These are phyloP conservation scores for Saimiri boliviensis DNA, from an alignment of 2,113 vertebrate species.

Conservation along the genomic window DNA sequence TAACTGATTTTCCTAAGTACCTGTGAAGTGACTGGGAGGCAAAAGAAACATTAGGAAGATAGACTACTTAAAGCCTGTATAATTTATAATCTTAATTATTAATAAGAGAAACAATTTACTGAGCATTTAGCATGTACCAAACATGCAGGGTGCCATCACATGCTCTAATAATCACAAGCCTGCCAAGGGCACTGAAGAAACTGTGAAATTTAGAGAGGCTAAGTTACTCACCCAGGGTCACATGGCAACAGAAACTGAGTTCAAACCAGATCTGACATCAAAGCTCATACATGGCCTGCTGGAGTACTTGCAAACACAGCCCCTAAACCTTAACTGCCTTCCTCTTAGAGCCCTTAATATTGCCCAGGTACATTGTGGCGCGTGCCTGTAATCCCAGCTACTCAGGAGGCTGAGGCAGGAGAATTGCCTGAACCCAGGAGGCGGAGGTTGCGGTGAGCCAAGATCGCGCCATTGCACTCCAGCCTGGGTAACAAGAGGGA, in stretches of 20 bases:
- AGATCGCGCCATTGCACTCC: no score
- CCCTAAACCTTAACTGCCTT: not conserved
- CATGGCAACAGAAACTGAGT: not conserved
- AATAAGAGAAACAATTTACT: not conserved
- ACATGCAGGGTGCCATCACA: not conserved
- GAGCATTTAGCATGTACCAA: not conserved
- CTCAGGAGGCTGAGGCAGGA: no score
- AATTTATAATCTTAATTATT: not conserved
- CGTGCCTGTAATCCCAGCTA: no score
- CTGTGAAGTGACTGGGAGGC: not conserved
- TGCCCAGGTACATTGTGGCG: no score
- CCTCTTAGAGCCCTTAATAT: no score
- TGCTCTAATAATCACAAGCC: not conserved
- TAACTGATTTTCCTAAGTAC: not conserved
- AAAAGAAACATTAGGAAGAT: not conserved
- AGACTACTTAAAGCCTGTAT: not conserved
- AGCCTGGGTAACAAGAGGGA: no score
- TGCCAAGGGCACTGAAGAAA: not conserved
- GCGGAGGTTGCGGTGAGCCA: no score
- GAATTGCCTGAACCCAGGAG: no score
- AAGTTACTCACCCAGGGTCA: not conserved
- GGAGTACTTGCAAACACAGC: not conserved
- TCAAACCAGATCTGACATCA: not conserved
- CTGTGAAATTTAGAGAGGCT: not conserved
- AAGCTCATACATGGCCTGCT: not conserved